Evolutionary conservation across 2,797 vertebrate genomes (phyloP).

Genomic region (Coracias cyanogaster): DNA sequence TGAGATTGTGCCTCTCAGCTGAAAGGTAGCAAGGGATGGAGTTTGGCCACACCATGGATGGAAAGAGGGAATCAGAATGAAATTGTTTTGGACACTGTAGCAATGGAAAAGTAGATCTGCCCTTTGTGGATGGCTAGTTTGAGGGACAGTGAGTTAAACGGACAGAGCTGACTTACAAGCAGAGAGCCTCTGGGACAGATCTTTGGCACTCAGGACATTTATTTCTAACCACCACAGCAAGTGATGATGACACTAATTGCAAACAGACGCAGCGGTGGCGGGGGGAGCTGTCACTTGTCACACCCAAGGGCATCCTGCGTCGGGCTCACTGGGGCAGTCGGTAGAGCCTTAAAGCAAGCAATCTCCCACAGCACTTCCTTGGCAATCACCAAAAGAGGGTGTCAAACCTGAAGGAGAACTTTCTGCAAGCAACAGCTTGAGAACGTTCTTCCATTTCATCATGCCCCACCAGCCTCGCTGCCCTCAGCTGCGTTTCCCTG

Average conservation of each 20-base stretch:
- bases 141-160: background rate
- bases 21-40: background rate
- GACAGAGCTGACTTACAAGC: background rate
- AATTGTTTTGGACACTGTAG: background rate
- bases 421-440: background rate
- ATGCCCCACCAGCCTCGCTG: background rate
- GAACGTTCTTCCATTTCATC: background rate
- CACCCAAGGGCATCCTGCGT: background rate
- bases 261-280: background rate
- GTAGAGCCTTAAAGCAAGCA: background rate
- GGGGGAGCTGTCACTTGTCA: background rate
- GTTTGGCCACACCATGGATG: background rate
- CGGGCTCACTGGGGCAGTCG: background rate
- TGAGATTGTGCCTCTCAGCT: background rate
- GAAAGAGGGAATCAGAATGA: background rate
- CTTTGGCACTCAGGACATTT: background rate
- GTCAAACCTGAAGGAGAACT: background rate
- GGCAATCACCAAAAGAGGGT: background rate
- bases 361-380: background rate
- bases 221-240: background rate
- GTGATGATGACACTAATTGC: background rate
- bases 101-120: background rate
- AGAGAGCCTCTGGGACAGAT: background rate
- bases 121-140: background rate
- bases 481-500: background rate